phyloP scores from a whole-genome alignment of 2,888 invertebrate genomes.

The Nasonovia ribisnigri region DNA sequence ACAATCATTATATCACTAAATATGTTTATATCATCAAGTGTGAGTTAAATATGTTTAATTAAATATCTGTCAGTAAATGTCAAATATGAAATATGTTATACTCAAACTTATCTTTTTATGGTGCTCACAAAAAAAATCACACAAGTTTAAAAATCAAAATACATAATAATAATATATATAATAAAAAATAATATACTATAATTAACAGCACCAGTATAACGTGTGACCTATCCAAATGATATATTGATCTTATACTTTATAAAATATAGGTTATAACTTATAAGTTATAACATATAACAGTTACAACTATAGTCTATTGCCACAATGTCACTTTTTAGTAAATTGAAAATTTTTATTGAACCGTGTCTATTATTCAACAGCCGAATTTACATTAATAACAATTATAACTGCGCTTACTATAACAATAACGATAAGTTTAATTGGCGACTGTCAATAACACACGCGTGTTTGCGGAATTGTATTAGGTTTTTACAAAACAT shows the following conservation, averaged over 20 bases:
- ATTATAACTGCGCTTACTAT: not conserved
- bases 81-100: no score
- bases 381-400: not conserved
- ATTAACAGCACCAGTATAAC: not conserved
- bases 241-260: not conserved
- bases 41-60: no score
- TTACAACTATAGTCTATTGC: not conserved
- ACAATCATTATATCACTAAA: no score
- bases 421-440: not conserved
- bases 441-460: not conserved
- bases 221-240: not conserved
- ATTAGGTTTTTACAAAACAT: not conserved
- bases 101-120: no score
- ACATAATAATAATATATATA: no score
- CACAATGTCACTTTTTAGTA: not conserved
- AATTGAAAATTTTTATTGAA: not conserved
- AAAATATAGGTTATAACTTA: not conserved
- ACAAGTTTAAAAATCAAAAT: no score
- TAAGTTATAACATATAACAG: no score
- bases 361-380: not conserved
- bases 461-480: not conserved
- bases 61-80: no score
- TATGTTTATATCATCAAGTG: no score
- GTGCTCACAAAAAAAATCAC: no score
- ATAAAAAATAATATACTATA: no score